Percentiles rank a stretch among this genome's conserved stretches.
Evolutionary conservation across 2,113 vertebrate species (phyloP).

Genomic region (Vulpes vulpes): DNA sequence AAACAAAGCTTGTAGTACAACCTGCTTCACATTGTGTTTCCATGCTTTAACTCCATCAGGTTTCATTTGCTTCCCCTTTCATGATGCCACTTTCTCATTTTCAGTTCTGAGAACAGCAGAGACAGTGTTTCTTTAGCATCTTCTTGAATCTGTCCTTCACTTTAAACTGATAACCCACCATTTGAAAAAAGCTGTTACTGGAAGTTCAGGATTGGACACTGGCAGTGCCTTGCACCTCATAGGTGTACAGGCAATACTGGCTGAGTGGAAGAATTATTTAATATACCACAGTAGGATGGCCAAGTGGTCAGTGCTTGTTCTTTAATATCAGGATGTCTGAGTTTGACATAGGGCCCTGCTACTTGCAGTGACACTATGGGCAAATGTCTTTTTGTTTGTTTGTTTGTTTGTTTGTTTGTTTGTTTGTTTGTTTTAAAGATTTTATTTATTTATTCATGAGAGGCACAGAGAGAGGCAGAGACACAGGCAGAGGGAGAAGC

Average conservation of each 20-base stretch:
- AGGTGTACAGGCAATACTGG: not conserved
- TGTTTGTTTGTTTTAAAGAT: too few species aligned
- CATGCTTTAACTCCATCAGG: not conserved
- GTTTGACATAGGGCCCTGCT: not conserved
- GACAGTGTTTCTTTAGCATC: not conserved
- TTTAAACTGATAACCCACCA: not conserved
- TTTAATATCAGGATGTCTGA: not conserved
- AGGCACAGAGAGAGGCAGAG: too few species aligned
- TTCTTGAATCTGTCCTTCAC: not conserved
- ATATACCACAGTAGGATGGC: not conserved
- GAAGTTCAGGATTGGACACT: not conserved
- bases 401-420: too few species aligned
- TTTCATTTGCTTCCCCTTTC: slow-evolving; percentile 31
- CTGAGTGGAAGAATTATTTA: not conserved
- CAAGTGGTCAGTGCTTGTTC: not conserved
- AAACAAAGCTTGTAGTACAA: not conserved
- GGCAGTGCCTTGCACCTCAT: not conserved
- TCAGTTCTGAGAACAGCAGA: not conserved
- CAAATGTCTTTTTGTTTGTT: not conserved
- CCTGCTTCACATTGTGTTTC: not conserved
- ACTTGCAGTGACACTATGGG: not conserved
- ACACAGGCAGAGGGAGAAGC: too few species aligned
- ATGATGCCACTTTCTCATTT: not conserved
- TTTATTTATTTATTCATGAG: too few species aligned
- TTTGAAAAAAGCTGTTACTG: not conserved